Percentiles rank a stretch among this genome's conserved stretches.
phyloP scores from a whole-genome alignment of 2,113 vertebrate species.

The Rhadina sibilatrix region DNA sequence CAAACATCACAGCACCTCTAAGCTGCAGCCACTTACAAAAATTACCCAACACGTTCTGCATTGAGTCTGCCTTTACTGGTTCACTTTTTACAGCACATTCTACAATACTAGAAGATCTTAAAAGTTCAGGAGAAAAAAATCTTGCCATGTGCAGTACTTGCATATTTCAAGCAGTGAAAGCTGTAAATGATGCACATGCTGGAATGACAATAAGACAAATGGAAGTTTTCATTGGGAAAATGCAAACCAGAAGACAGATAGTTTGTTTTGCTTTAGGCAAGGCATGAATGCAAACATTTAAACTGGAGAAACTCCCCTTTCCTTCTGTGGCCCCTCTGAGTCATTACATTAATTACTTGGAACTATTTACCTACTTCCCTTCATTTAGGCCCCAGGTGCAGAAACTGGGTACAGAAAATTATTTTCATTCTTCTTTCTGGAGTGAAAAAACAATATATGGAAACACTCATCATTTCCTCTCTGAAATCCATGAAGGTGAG shows the following conservation, averaged over 20 bases:
- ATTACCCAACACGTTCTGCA: neutral
- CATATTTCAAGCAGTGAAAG: neutral
- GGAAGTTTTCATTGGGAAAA: slow-evolving; percentile 39
- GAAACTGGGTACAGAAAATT: neutral
- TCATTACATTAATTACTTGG: slow-evolving; percentile 59
- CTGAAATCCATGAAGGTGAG: neutral
- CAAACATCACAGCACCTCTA: neutral
- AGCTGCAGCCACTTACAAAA: neutral
- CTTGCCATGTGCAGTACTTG: neutral
- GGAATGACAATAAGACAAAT: slow-evolving; percentile 56
- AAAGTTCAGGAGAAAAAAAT: neutral
- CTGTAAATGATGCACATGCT: slow-evolving; percentile 32
- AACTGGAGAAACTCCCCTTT: slow-evolving; percentile 53
- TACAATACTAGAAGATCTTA: neutral
- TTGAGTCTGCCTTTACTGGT: neutral
- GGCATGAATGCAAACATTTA: slow-evolving; percentile 57
- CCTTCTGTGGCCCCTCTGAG: slow-evolving; percentile 45
- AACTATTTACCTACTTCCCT: slow-evolving; percentile 61
- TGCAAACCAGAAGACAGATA: slow-evolving; percentile 60
- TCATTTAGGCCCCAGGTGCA: slow-evolving; percentile 55
- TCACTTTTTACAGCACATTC: neutral
- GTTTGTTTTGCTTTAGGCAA: slow-evolving; percentile 63
- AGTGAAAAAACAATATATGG: neutral
- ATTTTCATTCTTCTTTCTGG: slow-evolving; percentile 31
- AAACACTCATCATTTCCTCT: slow-evolving; percentile 18